A percentile compares a stretch with the other conserved stretches of the same genome.
These are phyloP conservation scores for roundworm (Caenorhabditis elegans) DNA, from an alignment of 1,140 invertebrate species.

Conservation along the genomic window WBcel235 BX284602.5:9221001-9221500, in stretches of 20 bases:
- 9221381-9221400: conserved; percentile 51
- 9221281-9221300: not conserved
- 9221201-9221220: too few species aligned
- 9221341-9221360: not conserved
- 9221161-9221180: not conserved
- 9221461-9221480: conserved; percentile 42
- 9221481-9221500: not conserved
- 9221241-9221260: not conserved
- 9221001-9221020: conserved; percentile 40
- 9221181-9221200: too few species aligned
- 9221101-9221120: not conserved
- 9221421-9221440: conserved; percentile 44
- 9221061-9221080: not conserved
- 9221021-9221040: conserved; percentile 39
- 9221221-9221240: not conserved
- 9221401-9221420: conserved; percentile 45
- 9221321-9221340: conserved; percentile 42
- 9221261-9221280: not conserved
- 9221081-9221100: not conserved
- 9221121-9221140: not conserved
- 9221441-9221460: not conserved
- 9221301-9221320: conserved; percentile 47
- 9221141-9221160: not conserved
- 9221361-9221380: conserved; percentile 45
- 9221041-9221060: conserved; percentile 26